Evolutionary conservation across 2,888 invertebrate species (phyloP).

Genomic region (Alentia gelatinosa): DNA sequence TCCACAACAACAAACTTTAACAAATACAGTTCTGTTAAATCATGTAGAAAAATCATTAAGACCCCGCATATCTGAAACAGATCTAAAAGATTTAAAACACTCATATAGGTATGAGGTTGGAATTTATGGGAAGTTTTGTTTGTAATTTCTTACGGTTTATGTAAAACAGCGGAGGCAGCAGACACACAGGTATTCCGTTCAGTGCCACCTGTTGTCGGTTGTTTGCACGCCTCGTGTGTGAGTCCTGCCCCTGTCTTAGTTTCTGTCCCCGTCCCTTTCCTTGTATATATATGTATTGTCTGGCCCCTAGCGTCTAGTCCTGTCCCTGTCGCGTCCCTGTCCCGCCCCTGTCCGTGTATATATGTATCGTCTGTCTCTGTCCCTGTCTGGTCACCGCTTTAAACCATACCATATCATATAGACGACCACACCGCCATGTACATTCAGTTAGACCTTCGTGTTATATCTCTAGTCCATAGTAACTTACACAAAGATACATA

Average conservation of each 20-base stretch:
- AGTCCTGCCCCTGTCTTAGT: not conserved
- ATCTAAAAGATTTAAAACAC: not conserved
- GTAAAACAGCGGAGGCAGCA: not conserved
- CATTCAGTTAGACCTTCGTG: not conserved
- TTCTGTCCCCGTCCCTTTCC: too few relatives aligned
- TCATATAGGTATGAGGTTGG: not conserved
- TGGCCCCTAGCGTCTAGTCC: not conserved
- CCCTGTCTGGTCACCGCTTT: conserved; percentile 25
- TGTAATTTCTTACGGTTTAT: not conserved
- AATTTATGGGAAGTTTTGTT: too few relatives aligned
- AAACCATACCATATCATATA: not conserved
- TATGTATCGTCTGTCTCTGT: too few relatives aligned
- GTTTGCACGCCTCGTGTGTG: not conserved
- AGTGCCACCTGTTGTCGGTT: not conserved
- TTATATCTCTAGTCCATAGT: not conserved
- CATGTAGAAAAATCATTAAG: not conserved
- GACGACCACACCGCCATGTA: not conserved
- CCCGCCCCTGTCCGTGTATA: too few relatives aligned
- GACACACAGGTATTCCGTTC: not conserved
- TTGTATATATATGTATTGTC: conserved; percentile 40
- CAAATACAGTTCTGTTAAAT: not conserved
- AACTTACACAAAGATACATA: not conserved
- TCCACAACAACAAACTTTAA: not conserved
- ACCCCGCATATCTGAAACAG: not conserved
- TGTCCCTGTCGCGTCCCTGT: not conserved